Evolutionary conservation across 2,888 invertebrate species (phyloP), one percentile per base, ranked within the genome.

Genomic region (Oligia strigilis): DNA sequence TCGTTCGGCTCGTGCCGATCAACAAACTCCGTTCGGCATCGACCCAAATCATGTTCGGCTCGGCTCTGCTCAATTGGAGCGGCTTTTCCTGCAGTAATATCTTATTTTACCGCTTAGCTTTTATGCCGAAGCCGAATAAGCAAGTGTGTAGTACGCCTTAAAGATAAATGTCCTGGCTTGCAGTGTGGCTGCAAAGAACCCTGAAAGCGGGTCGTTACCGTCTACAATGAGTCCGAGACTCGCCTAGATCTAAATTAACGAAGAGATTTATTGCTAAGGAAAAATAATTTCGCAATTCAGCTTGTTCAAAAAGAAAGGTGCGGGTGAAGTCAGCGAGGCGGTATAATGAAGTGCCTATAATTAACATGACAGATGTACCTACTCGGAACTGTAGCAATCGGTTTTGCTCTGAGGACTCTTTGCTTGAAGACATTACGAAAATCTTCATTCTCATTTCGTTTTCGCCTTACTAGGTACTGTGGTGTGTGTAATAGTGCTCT

Each of bases 201-300:
- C 82, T 81, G 52, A 81, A 79, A 72, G 66, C 70, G 72, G 82
- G 78, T 89, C 84, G 78, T 89, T 90, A 88, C 83, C 78, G 83
- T 78, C 86, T 87, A 84, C 85, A 88, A 86, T 65, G 64, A 84
- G 65, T 72, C 62, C 72, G 75, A 75, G 79, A 66, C 67, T 80
- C 74, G 84, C 82, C 87, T 88, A 87, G 89, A 88, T 88, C 87
- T 89, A 89, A 91, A 91, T 91, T 90, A 91, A 90, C 89, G 78
- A 88, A 90, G 84, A 91, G 90, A 90, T 91, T 91, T 90, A 89
- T 78, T 83, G 58, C 72, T 80, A 81, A 85, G 84, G 83, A 86
- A 89, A 90, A 89, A 89, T 77, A 84, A 89, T 70, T 89, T 85
- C 52, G 71, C 78, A 78, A 85, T 84, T 86, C 78, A 81, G 77